A percentile compares a stretch with the other conserved stretches of the same genome.
These are phyloP conservation scores for Solenodon paradoxus DNA, from an alignment of 2,113 vertebrate genomes.

Conservation along the genomic window DNA sequence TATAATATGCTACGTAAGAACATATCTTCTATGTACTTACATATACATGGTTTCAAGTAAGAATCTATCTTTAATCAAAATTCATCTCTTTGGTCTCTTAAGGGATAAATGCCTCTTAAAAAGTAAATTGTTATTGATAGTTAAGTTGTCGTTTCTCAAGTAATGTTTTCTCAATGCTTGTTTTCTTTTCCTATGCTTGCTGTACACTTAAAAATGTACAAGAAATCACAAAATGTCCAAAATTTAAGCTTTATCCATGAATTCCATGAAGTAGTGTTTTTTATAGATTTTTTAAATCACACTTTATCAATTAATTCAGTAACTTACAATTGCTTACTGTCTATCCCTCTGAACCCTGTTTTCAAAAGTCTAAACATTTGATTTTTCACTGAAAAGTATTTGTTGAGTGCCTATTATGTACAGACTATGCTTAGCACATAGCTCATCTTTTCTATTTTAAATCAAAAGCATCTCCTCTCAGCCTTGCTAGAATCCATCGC, in stretches of 20 bases:
- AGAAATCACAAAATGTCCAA: neutral
- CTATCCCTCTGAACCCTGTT: neutral
- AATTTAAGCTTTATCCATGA: neutral
- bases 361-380: slow-evolving; percentile 31
- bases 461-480: slow-evolving; percentile 28
- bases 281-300: neutral
- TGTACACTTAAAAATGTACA: neutral
- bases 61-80: slow-evolving; percentile 27
- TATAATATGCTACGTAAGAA: slow-evolving; percentile 21
- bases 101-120: slow-evolving; percentile 6
- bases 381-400: slow-evolving; percentile 29
- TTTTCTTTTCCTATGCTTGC: neutral
- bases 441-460: slow-evolving; percentile 31
- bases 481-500: neutral
- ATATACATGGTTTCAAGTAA: neutral
- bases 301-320: slow-evolving; percentile 30
- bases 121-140: slow-evolving; percentile 38
- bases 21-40: neutral
- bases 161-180: neutral
- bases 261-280: neutral
- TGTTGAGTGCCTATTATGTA: neutral
- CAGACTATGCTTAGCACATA: neutral
- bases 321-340: slow-evolving; percentile 26
- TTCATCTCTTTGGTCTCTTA: slow-evolving; percentile 19
- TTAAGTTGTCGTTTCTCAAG: slow-evolving; percentile 20